Percentiles rank a stretch among this genome's conserved stretches.
Conservation (phyloP, 2,888 invertebrate genomes). For the Drosophila macrospina region DNA sequence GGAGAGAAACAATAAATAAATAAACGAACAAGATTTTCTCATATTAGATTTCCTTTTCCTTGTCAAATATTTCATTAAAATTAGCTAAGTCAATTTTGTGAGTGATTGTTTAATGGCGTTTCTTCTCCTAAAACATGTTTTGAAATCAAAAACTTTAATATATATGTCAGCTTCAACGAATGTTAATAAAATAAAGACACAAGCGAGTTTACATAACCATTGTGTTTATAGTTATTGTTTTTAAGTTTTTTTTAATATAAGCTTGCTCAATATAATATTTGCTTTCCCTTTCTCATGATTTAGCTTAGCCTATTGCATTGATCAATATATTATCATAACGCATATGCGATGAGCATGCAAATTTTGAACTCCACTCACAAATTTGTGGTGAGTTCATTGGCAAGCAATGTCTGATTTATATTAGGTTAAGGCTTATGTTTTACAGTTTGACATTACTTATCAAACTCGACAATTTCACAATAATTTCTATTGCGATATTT, state of each 20-base stretch:
- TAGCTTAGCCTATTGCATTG: conserved; percentile 6
- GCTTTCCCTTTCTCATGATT: conserved; percentile 13
- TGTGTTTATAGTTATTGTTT: not conserved
- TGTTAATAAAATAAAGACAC: not conserved
- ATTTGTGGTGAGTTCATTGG: conserved; percentile 24
- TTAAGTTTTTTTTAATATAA: conserved; percentile 4
- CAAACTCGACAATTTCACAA: conserved; percentile 2
- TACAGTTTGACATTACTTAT: not conserved
- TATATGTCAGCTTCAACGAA: conserved; percentile 6
- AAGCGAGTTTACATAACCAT: conserved; percentile 14
- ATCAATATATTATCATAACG: conserved; percentile 6
- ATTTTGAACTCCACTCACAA: conserved; percentile 17
- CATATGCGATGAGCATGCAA: conserved; percentile 26
- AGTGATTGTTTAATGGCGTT: too few species aligned
- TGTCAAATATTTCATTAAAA: not conserved
- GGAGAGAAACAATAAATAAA: too few species aligned
- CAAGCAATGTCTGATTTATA: conserved; percentile 20
- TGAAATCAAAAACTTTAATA: conserved; percentile 1
- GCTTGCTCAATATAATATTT: conserved; percentile 8
- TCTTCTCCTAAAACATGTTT: not conserved
- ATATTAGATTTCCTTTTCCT: too few species aligned
- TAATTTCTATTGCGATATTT: not conserved
- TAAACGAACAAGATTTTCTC: too few species aligned
- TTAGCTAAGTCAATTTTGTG: not conserved
- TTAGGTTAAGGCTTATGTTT: conserved; percentile 5